phyloP scores from a whole-genome alignment of 2,888 invertebrate genomes.

The Bibio marci region DNA sequence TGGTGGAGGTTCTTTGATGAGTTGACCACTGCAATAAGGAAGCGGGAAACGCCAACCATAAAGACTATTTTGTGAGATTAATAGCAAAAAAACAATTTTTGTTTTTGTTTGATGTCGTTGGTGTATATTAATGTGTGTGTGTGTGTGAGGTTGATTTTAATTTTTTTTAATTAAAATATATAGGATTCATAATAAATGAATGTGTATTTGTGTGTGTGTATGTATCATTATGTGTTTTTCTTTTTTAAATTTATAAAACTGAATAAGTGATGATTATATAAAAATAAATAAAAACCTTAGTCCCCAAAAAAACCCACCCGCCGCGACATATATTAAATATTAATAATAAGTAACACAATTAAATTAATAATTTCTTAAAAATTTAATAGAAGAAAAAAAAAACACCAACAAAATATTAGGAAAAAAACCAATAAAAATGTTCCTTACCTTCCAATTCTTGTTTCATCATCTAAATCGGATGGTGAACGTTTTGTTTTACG shows the following conservation, averaged over 20 bases:
- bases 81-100: background rate
- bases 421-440: too few relatives aligned
- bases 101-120: background rate
- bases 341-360: too few relatives aligned
- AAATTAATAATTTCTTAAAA: too few relatives aligned
- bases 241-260: too few relatives aligned
- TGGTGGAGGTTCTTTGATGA: conserved; percentile 54
- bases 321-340: too few relatives aligned
- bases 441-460: conserved; percentile 73
- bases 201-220: background rate
- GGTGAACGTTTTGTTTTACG: conserved; percentile 31
- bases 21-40: conserved; percentile 81
- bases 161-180: background rate
- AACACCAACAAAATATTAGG: too few relatives aligned
- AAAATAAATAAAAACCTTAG: too few relatives aligned
- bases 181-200: conserved; percentile 7
- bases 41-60: conserved; percentile 93
- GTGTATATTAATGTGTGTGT: background rate
- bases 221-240: too few relatives aligned
- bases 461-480: conserved; percentile 52
- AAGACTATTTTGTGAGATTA: conserved; percentile 44
- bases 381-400: too few relatives aligned
- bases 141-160: background rate
- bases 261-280: too few relatives aligned
- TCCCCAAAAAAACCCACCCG: too few relatives aligned